Base-by-base conservation (phyloP, 1,140 invertebrate species). In the Cherax quadricarinatus region DNA sequence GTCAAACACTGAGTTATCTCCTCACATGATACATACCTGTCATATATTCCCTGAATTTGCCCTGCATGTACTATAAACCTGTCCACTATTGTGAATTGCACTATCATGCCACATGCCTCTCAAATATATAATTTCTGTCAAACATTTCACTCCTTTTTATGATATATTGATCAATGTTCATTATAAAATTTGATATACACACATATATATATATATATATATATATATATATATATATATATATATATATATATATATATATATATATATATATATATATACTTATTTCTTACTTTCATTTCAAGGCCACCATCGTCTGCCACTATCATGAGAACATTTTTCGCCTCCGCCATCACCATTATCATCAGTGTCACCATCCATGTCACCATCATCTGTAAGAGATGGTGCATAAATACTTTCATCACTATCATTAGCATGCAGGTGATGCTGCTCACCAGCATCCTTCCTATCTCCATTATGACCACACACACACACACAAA, bases 291-390 rank as follows among this genome's bases (percentile, higher is more conserved):
- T 48, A 78, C 83, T 73, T 85, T 80, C 89, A 86, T 24, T 18
- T 91, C 89, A 24, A 91, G 57, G 6, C 89, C 89, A 16, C 49
- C 89, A 60, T 91, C 89, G 60, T 91, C 89, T 70, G 89, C 70
- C 53, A 91, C 84, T 48, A 86, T 79, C 89, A 91, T 66, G 48
- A 91, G 53, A 5, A 91, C 89, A 24, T 91, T 91, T 57, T 48
- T 30, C 78, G 18, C 80, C 60, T 49, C 53, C 57, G 18, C 57
- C 53, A 57, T 80, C 73, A 14, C n/a, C 66, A 83, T 16, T 53
- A 83, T 60, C n/a, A 62, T 3, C 49, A 51, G 3, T 49, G 7
- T 16, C 80, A 82, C 18, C 18, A 82, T 18, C 80, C 16, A 1
- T 3, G 53, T 57, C 53, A 57, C 53, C 49, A 21, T 82, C 49